Base-by-base conservation (phyloP, 2,113 vertebrate species). In the Rhombomys opimus region DNA sequence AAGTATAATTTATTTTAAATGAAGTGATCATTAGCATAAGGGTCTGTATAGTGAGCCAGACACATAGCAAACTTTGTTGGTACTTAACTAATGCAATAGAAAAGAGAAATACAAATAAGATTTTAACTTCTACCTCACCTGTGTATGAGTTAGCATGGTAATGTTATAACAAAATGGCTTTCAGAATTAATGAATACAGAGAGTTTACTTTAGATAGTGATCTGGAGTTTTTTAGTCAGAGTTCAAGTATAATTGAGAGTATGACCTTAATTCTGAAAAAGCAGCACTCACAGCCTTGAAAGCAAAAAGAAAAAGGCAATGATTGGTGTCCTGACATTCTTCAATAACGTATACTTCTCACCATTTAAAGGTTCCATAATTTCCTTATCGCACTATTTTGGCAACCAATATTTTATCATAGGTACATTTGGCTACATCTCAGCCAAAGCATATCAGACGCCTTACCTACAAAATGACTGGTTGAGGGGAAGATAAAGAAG, bases 1-100 rank as follows among this genome's bases (percentile, higher is more conserved):
- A 80, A 72, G 95, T 97, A 77, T 89, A 90, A 72, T 98, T 97
- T 96, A 84, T 57, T 89, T 97, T 97, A 95, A 96, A 89, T 88
- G 35, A 92, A 94, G 8, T 94, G 54, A 70, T 59, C 80, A 54
- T 92, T 97, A 65, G 68, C 80, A 59, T 91, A 96, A 95, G 30
- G 12, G 59, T 3, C 41, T 97, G 11, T 95, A 14, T 35, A 93
- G 17, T 30, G 41, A 95, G 30, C 1, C 68, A 82, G 6, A 0
- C 25, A 81, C 67, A 80, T 3, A 25, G 50, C 54, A 52, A 87
- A 3, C 23, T 61, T 12, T 89, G 70, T 86, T 92, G 94, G 14
- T 20, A 73, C 22, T 95, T 80, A 89, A 25, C 73, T 61, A 20
- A 65, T 52, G 3, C 4, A 67, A 32, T 6, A 85, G 41, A 90